Evolutionary conservation across 2,113 vertebrate species (phyloP).

Genomic region (Turnix velox): DNA sequence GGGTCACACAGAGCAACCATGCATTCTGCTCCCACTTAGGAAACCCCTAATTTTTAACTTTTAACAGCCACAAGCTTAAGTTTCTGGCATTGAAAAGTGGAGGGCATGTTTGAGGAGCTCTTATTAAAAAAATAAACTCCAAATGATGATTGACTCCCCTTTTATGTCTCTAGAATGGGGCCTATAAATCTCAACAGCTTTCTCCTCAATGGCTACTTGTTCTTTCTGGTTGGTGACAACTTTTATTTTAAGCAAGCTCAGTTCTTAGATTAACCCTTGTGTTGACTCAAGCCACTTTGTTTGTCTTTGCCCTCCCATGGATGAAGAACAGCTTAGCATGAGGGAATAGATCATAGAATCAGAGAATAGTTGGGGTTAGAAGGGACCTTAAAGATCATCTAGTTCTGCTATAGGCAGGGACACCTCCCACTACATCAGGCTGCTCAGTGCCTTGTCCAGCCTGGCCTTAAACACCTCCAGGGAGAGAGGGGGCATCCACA

Average conservation of each 20-base stretch:
- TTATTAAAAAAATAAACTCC: slow-evolving; percentile 68
- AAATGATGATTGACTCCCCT: slow-evolving; percentile 62
- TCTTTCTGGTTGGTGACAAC: slow-evolving; percentile 59
- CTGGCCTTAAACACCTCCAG: no score
- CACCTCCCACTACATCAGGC: no score
- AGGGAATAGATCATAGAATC: not conserved
- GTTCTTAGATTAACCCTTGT: slow-evolving; percentile 56
- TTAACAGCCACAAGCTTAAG: slow-evolving; percentile 45
- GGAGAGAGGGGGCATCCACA: no score
- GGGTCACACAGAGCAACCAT: slow-evolving; percentile 51
- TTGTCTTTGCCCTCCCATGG: slow-evolving; percentile 28
- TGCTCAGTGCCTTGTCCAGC: no score
- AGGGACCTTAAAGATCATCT: no score
- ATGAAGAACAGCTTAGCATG: not conserved
- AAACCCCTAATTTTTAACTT: slow-evolving; percentile 67
- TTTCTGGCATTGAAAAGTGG: slow-evolving; percentile 55
- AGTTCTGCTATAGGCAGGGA: no score
- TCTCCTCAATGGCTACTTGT: slow-evolving; percentile 65
- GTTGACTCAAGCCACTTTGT: slow-evolving; percentile 45
- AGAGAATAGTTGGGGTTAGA: no score
- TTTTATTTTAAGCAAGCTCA: slow-evolving; percentile 51
- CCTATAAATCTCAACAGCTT: slow-evolving; percentile 62
- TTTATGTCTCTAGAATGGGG: slow-evolving; percentile 54
- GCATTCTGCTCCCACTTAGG: slow-evolving; percentile 65
- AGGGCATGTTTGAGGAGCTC: slow-evolving; percentile 55